Evolutionary conservation across 1,140 invertebrate species (phyloP).

Genomic region (Drosophila simulans): DNA sequence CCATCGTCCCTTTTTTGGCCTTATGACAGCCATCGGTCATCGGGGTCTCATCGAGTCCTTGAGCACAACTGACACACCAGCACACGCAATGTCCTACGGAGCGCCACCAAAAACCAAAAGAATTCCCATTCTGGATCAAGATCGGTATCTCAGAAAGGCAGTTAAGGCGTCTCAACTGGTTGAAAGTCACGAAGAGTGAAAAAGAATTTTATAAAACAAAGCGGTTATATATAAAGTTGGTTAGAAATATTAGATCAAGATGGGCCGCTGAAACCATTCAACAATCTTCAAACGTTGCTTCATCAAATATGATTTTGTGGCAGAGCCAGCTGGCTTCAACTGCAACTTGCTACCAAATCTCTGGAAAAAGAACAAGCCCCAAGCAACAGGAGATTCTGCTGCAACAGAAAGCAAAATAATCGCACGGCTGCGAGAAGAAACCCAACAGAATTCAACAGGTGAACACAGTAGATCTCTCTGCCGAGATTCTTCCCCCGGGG

Average conservation of each 20-base stretch:
- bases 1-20: conserved; percentile 59
- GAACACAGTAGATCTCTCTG: conserved; percentile 29
- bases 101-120: conserved; percentile 41
- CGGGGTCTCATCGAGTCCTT: conserved; percentile 58
- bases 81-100: conserved; percentile 52
- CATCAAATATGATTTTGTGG: not conserved
- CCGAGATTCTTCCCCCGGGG: conserved; percentile 25
- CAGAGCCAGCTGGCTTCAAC: not conserved
- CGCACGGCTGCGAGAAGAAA: conserved; percentile 9
- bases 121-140: conserved; percentile 38
- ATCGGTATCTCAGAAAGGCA: conserved; percentile 34
- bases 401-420: not conserved
- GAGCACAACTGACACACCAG: conserved; percentile 68
- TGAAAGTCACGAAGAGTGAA: conserved; percentile 6
- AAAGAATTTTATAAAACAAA: not conserved
- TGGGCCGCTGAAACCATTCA: not conserved
- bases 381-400: conserved; percentile 3
- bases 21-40: conserved; percentile 71
- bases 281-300: not conserved
- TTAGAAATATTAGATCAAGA: conserved; percentile 15
- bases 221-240: not conserved
- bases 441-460: conserved; percentile 32
- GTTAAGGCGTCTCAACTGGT: conserved; percentile 9
- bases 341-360: conserved; percentile 13
- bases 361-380: not conserved